Conservation (phyloP, 2,113 vertebrate species). For the Grallaria varia region DNA sequence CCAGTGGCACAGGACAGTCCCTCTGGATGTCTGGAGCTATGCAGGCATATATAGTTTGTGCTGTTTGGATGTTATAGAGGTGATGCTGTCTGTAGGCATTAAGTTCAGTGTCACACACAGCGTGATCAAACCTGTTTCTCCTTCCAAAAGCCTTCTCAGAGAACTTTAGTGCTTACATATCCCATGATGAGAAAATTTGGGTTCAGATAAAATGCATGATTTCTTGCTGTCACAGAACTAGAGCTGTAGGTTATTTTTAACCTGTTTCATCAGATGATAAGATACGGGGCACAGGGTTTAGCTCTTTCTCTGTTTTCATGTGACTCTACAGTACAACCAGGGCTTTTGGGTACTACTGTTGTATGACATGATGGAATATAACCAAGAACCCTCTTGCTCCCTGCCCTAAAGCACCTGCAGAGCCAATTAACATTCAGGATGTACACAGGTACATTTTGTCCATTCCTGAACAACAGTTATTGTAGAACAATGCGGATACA, state of each 20-base stretch:
- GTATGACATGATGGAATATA: not conserved
- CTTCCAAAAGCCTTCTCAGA: not conserved
- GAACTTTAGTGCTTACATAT: not conserved
- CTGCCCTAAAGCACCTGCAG: not conserved
- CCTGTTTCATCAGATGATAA: not conserved
- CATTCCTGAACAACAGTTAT: not conserved
- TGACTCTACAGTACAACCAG: not conserved
- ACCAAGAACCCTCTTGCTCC: not conserved
- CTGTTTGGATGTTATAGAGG: not conserved
- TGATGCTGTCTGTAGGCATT: not conserved
- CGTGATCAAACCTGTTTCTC: not conserved
- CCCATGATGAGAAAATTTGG: not conserved
- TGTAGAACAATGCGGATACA: not conserved
- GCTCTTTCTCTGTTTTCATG: not conserved
- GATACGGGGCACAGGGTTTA: not conserved
- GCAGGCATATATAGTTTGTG: not conserved
- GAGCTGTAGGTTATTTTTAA: not conserved
- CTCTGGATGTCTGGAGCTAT: not conserved
- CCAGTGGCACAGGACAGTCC: not conserved
- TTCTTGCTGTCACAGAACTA: not conserved
- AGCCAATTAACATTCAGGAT: not conserved
- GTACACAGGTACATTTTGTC: not conserved
- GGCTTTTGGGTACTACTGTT: not conserved
- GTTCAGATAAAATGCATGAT: not conserved
- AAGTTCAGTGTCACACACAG: fast-evolving